A percentile compares a stretch with the other conserved stretches of the same genome.
Evolutionary conservation across 2,113 vertebrate species (phyloP).

Genomic region (Paralichthys olivaceus): DNA sequence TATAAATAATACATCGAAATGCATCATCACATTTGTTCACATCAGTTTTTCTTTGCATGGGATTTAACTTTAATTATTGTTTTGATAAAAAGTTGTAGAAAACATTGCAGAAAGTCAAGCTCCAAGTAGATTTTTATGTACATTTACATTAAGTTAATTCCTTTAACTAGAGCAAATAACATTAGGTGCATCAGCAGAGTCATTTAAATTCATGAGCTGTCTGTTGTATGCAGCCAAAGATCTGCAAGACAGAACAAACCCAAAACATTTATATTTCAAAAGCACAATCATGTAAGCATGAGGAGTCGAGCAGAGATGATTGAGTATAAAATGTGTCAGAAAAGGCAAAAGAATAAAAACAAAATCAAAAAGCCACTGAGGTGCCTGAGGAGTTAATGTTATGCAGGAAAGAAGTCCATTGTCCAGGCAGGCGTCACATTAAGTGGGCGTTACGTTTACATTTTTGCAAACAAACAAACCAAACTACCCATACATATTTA

Average conservation of each 20-base stretch:
- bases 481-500: too few relatives aligned
- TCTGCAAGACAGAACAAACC: background rate
- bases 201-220: background rate
- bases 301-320: too few relatives aligned
- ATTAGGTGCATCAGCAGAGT: background rate
- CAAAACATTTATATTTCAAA: background rate
- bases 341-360: too few relatives aligned
- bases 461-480: too few relatives aligned
- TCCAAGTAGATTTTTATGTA: background rate
- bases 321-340: too few relatives aligned
- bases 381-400: too few relatives aligned
- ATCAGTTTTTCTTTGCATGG: background rate
- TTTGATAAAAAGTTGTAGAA: background rate
- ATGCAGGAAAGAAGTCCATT: too few relatives aligned
- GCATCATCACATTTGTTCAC: conserved; percentile 17
- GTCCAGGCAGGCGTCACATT: too few relatives aligned
- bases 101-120: background rate
- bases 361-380: too few relatives aligned
- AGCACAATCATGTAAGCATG: background rate
- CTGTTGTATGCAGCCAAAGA: background rate
- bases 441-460: too few relatives aligned
- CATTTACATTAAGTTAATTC: background rate
- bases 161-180: background rate
- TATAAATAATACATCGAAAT: conserved; percentile 10
- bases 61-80: background rate